Evolutionary conservation across 2,888 invertebrate genomes (phyloP).

Genomic region (Gryllus longicercus): DNA sequence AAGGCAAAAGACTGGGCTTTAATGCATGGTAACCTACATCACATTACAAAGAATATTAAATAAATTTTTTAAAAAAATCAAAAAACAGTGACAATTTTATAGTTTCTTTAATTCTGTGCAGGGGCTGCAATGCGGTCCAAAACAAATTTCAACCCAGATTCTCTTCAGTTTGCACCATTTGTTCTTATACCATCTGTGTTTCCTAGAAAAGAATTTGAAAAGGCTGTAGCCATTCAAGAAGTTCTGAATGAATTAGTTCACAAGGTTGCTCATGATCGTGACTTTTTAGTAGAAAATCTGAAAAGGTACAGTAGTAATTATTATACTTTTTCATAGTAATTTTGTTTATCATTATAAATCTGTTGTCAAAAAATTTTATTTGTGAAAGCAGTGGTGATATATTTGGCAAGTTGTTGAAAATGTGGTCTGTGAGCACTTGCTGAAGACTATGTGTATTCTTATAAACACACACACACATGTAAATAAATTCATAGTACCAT

Average conservation of each 20-base stretch:
- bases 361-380: too few species aligned
- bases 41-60: not conserved
- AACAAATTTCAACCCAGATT: constrained; percentile 63
- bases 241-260: constrained; percentile 79
- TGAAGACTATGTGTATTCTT: too few species aligned
- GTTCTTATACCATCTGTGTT: constrained; percentile 74
- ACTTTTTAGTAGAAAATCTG: constrained; percentile 69
- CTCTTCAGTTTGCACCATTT: constrained; percentile 75
- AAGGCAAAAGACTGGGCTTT: constrained; percentile 81
- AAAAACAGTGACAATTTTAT: not conserved
- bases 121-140: constrained; percentile 73
- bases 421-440: too few species aligned
- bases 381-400: too few species aligned
- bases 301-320: constrained; percentile 50
- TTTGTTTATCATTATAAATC: too few species aligned
- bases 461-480: too few species aligned
- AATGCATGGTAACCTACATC: constrained; percentile 63
- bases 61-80: not conserved
- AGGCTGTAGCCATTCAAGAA: constrained; percentile 69
- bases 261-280: constrained; percentile 76
- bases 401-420: too few species aligned
- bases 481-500: too few species aligned
- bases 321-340: too few species aligned
- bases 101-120: constrained; percentile 36
- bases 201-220: constrained; percentile 69